Conservation (phyloP, 2,888 invertebrate genomes). For the Mythimna loreyi region DNA sequence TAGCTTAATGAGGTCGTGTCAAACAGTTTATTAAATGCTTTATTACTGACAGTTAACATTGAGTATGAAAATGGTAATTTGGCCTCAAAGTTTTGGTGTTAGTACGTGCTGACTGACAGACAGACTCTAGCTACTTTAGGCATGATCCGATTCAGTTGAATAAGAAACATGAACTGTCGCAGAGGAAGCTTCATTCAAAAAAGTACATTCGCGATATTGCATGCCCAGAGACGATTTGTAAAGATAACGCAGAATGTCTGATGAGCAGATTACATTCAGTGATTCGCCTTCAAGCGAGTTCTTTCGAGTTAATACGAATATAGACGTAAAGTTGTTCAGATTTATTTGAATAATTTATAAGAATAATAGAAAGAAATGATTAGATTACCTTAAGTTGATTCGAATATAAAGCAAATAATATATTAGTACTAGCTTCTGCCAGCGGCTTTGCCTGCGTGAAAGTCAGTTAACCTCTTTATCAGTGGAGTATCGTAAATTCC, state of each 20-base stretch:
- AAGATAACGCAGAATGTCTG: slow-evolving; percentile 57
- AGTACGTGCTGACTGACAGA: background rate
- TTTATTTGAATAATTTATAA: slow-evolving; percentile 66
- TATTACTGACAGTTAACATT: background rate
- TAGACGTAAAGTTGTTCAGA: slow-evolving; percentile 61
- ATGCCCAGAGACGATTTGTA: slow-evolving; percentile 60
- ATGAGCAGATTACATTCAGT: slow-evolving; percentile 59
- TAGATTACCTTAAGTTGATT: slow-evolving; percentile 55
- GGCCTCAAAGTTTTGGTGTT: too few species aligned
- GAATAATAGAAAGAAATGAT: slow-evolving; percentile 63
- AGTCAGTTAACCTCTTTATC: too few species aligned
- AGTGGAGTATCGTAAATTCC: too few species aligned
- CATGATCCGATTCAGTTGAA: slow-evolving; percentile 43
- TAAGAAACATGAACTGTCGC: slow-evolving; percentile 55
- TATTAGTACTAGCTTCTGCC: slow-evolving; percentile 3
- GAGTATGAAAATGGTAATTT: background rate
- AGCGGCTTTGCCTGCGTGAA: too few species aligned
- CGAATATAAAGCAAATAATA: slow-evolving; percentile 44
- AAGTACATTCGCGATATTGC: slow-evolving; percentile 61
- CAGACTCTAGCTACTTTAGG: background rate
- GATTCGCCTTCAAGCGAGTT: slow-evolving; percentile 54
- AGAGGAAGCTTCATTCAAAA: slow-evolving; percentile 49
- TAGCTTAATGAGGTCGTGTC: slow-evolving; percentile 1
- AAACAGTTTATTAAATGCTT: slow-evolving; percentile 19
- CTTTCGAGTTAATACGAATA: slow-evolving; percentile 57